Evolutionary conservation across 2,888 invertebrate species (phyloP).

Genomic region (Calliphora vomitoria): DNA sequence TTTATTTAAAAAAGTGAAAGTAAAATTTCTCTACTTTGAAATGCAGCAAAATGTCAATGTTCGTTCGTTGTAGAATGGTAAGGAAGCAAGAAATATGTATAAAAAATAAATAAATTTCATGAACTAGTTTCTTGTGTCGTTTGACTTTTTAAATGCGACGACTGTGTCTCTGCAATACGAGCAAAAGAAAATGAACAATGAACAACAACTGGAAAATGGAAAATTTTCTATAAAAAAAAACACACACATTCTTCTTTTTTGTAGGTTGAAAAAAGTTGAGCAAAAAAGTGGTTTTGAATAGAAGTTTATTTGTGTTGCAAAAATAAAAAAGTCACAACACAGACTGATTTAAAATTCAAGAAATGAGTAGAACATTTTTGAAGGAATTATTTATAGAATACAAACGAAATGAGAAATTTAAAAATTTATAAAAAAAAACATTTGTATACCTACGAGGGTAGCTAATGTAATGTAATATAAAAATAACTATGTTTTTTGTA

Average conservation of each 20-base stretch:
- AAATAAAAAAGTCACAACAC: neutral
- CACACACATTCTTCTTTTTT: neutral
- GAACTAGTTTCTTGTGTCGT: conserved; percentile 41
- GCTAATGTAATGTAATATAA: neutral
- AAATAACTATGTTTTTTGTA: too few species aligned
- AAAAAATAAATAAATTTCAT: conserved; percentile 29
- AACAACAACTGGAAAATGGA: conserved; percentile 26
- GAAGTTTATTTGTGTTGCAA: neutral
- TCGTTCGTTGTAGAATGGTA: neutral
- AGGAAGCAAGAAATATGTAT: too few species aligned
- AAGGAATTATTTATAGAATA: neutral
- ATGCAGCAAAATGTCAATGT: conserved; percentile 2
- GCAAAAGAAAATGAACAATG: conserved; percentile 35
- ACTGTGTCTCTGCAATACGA: neutral
- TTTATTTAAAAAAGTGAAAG: neutral
- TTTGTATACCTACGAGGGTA: neutral
- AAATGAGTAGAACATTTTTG: neutral
- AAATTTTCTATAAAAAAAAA: neutral
- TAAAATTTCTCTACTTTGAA: conserved; percentile 8
- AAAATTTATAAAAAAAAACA: neutral
- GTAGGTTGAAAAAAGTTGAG: conserved; percentile 4
- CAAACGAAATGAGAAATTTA: neutral
- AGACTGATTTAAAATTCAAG: neutral
- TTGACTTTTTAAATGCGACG: conserved; percentile 27
- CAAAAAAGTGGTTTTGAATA: conserved; percentile 12